Evolutionary conservation across 2,797 vertebrate genomes (phyloP).

Genomic region (Dicrostonyx torquatus): DNA sequence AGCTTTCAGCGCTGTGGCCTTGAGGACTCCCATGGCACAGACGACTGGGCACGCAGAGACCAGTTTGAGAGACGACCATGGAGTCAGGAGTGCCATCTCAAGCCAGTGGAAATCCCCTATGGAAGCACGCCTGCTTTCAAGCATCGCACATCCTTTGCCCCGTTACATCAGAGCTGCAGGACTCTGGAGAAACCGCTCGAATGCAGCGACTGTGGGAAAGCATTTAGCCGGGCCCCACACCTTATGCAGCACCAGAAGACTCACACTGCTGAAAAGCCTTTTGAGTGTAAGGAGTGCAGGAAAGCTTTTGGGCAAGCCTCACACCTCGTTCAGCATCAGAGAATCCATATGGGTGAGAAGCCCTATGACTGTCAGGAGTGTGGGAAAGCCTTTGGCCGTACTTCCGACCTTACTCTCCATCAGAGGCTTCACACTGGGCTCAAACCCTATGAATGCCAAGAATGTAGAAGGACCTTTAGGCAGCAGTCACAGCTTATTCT

Average conservation of each 20-base stretch:
- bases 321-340: constrained; percentile 73
- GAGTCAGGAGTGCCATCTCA: constrained; percentile 48
- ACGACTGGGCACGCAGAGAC: constrained; percentile 43
- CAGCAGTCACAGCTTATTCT: constrained; percentile 78
- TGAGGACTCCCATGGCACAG: constrained; percentile 17
- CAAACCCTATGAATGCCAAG: constrained; percentile 76
- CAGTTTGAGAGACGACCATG: constrained; percentile 35
- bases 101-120: constrained; percentile 25
- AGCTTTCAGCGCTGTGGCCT: constrained; percentile 25
- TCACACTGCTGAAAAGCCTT: constrained; percentile 62
- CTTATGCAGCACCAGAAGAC: constrained; percentile 71
- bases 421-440: constrained; percentile 77
- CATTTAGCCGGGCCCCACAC: constrained; percentile 44
- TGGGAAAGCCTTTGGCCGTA: constrained; percentile 73
- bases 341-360: constrained; percentile 74
- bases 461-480: constrained; percentile 78
- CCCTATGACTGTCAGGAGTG: constrained; percentile 74
- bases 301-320: constrained; percentile 70
- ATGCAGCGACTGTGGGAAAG: constrained; percentile 62
- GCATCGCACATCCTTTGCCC: background rate
- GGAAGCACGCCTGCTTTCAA: background rate
- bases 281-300: constrained; percentile 61
- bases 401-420: constrained; percentile 76
- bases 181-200: constrained; percentile 33
- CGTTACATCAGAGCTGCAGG: background rate